Evolutionary conservation across 1,140 invertebrate species (phyloP), one percentile per base, ranked within the genome.

Genomic region (Apis florea): DNA sequence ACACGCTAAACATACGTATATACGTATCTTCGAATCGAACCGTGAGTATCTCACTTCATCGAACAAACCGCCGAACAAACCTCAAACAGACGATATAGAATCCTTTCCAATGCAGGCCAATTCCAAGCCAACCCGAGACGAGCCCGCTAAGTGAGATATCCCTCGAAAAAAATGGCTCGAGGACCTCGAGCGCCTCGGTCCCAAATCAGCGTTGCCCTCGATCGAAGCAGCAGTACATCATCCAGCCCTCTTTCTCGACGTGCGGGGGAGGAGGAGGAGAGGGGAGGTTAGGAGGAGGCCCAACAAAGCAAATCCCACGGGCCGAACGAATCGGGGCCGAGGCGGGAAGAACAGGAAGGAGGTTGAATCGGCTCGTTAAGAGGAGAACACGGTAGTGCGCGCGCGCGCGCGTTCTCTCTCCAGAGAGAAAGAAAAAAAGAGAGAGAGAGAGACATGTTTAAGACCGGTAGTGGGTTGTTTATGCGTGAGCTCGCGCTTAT

Each of bases 391-490:
- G 58, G 70, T n/a, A 73, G 26, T 83, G 73, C 81, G 59, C 72
- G 31, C 31, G n/a, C n/a, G 80, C 78, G 59, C 67, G 73, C 54
- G 2, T 6, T 40, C 31, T 40, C 31, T 6, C 5, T 5, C n/a
- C n/a, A n/a, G n/a, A n/a, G n/a, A n/a, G n/a, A n/a, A n/a, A n/a
- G n/a, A n/a, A n/a, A n/a, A n/a, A n/a, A n/a, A 40, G 31, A 40
- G 6, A 40, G 31, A 40, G 31, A 40, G 67, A 31, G 72, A 85
- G 79, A 89, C 85, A 89, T 88, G 85, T 90, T 90, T 89, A 90
- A 90, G 88, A 90, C 89, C 89, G 88, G 89, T 89, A 90, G 89
- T 88, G 72, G 85, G 86, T 90, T 88, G 87, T 90, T 90, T 90
- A 90, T 89, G 88, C 89, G 86, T 70, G 85, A 86, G 88, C 84